These are phyloP conservation scores for Drosophila kambysellisi DNA, from an alignment of 2,888 invertebrate species.

Conservation along the genomic window DNA sequence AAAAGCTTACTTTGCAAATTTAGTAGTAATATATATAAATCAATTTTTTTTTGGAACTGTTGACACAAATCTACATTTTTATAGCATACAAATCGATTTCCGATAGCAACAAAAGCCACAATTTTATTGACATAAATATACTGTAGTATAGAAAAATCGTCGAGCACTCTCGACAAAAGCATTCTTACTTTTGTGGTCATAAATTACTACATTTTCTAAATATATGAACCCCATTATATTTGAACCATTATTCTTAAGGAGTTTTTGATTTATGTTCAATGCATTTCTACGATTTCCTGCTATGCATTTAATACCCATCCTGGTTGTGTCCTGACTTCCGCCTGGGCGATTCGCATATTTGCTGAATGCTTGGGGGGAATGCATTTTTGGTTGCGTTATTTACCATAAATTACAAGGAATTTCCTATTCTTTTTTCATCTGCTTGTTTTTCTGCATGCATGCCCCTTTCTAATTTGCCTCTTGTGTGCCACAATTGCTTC, in stretches of 20 bases:
- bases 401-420: slow-evolving; percentile 61
- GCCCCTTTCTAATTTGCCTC: slow-evolving; percentile 42
- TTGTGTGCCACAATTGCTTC: slow-evolving; percentile 14
- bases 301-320: slow-evolving; percentile 14
- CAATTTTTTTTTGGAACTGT: no score
- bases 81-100: background rate
- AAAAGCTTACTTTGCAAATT: background rate
- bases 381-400: slow-evolving; percentile 41
- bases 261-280: slow-evolving; percentile 15
- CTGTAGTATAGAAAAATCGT: no score
- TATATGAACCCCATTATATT: background rate
- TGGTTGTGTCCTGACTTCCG: slow-evolving; percentile 15
- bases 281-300: slow-evolving; percentile 34
- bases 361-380: slow-evolving; percentile 40
- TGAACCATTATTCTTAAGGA: background rate
- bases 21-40: background rate
- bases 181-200: background rate
- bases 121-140: background rate
- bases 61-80: no score
- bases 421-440: slow-evolving; percentile 30
- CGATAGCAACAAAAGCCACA: background rate
- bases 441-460: background rate
- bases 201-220: background rate
- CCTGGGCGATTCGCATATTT: slow-evolving; percentile 31
- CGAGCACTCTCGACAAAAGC: background rate